Percentiles rank a stretch among this genome's conserved stretches.
These are phyloP conservation scores for Siphonodentalium dalli DNA, from an alignment of 2,888 invertebrate species.

Conservation along the genomic window DNA sequence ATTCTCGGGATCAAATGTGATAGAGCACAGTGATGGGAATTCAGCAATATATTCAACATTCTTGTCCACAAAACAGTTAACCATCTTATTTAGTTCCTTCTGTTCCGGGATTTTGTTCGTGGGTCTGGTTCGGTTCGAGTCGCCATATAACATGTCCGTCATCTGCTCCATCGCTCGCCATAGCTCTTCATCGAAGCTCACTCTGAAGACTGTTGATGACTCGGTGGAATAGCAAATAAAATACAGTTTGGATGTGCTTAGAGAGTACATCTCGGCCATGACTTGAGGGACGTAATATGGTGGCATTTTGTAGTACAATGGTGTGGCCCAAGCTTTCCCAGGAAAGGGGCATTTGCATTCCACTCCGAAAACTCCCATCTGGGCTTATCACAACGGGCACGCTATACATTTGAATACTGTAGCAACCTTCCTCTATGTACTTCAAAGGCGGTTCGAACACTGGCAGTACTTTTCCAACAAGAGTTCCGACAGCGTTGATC, in stretches of 20 bases:
- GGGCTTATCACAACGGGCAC: constrained; percentile 10
- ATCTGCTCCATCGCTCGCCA: not conserved
- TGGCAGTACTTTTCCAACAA: constrained; percentile 4
- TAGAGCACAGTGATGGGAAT: not conserved
- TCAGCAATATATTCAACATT: too few relatives aligned
- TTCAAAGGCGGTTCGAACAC: not conserved
- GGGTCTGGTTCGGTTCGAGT: too few relatives aligned
- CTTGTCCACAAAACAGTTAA: too few relatives aligned
- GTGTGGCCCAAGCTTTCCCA: too few relatives aligned
- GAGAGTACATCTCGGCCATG: constrained; percentile 18
- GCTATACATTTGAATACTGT: not conserved
- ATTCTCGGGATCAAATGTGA: not conserved
- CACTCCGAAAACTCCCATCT: constrained; percentile 15
- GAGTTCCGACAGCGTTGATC: constrained; percentile 8
- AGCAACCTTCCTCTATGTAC: constrained; percentile 6
- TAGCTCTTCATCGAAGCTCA: not conserved
- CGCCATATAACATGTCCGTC: too few relatives aligned
- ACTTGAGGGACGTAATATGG: constrained; percentile 25
- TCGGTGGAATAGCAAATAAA: constrained; percentile 9
- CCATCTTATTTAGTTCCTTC: too few relatives aligned
- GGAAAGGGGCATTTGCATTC: constrained; percentile 29
- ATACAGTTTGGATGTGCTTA: not conserved
- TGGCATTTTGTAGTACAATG: constrained; percentile 14
- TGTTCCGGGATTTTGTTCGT: too few relatives aligned
- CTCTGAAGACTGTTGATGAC: constrained; percentile 2